These are phyloP conservation scores for Zoanthus sansibaricus DNA, from an alignment of 92 coral and sea anemone genomes.

Conservation along the genomic window DNA sequence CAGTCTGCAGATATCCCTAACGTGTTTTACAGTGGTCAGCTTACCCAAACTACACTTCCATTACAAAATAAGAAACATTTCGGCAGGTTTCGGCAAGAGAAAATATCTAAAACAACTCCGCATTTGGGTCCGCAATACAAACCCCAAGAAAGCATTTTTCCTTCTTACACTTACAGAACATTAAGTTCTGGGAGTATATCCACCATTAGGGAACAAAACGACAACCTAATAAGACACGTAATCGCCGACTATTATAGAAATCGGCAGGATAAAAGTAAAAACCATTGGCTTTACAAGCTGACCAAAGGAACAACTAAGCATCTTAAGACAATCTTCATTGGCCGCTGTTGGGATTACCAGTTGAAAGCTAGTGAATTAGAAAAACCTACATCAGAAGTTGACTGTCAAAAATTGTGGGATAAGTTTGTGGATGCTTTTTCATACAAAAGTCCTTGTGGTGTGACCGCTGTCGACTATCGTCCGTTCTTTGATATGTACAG, in stretches of 20 bases:
- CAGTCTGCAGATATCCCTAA: not conserved
- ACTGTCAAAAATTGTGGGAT: slow-evolving; percentile 81
- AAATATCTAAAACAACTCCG: not conserved
- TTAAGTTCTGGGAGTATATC: not conserved
- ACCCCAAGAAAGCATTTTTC: not conserved
- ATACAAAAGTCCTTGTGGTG: slow-evolving; percentile 85
- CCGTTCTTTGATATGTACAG: slow-evolving; percentile 82
- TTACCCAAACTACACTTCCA: not conserved
- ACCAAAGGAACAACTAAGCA: slow-evolving; percentile 83
- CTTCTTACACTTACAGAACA: not conserved
- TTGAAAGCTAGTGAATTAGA: slow-evolving; percentile 52
- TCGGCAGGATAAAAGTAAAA: slow-evolving; percentile 61
- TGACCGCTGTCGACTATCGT: slow-evolving; percentile 68
- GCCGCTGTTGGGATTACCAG: slow-evolving; percentile 94
- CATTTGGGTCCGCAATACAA: not conserved
- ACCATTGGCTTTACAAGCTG: slow-evolving; percentile 83
- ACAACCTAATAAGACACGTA: slow-evolving; percentile 8
- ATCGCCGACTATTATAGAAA: slow-evolving; percentile 70
- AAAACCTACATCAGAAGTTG: slow-evolving; percentile 49
- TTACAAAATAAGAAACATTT: not conserved
- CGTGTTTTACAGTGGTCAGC: not conserved
- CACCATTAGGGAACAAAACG: not conserved
- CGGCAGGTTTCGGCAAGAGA: not conserved
- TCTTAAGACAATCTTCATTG: slow-evolving; percentile 82
- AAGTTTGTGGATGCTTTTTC: slow-evolving; percentile 78